phyloP scores from a whole-genome alignment of 2,113 vertebrate genomes.

The Triplophysa tibetana region DNA sequence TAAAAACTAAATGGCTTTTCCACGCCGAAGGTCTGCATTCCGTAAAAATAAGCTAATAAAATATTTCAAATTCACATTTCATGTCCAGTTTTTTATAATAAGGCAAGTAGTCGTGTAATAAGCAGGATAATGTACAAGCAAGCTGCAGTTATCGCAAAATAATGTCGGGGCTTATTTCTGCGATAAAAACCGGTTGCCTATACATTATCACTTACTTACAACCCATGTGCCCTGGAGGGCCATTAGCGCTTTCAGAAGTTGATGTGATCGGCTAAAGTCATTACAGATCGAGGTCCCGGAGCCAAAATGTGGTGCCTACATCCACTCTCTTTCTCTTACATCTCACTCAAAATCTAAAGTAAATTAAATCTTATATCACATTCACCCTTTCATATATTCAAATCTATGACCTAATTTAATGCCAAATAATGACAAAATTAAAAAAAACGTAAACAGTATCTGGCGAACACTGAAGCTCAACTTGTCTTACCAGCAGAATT shows the following conservation, averaged over 20 bases:
- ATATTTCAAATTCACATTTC: no score
- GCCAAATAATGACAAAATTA: no score
- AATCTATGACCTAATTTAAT: no score
- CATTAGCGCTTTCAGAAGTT: slow-evolving; percentile 15
- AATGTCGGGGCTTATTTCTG: no score
- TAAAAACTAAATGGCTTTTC: no score
- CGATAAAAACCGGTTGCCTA: no score
- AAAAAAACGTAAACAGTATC: background rate
- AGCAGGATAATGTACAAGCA: no score
- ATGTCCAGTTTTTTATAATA: no score
- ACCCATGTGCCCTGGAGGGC: slow-evolving; percentile 22
- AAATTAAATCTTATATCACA: background rate
- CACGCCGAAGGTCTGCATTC: no score
- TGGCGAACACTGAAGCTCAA: background rate
- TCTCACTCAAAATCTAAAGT: background rate
- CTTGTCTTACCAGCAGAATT: background rate
- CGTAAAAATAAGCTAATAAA: no score
- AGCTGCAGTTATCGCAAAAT: no score
- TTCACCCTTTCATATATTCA: background rate
- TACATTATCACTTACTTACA: background rate
- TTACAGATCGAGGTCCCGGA: slow-evolving; percentile 3
- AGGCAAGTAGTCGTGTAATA: no score
- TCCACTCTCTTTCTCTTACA: background rate
- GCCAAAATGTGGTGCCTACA: slow-evolving; percentile 49
- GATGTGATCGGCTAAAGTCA: slow-evolving; percentile 33